A percentile compares a stretch with the other conserved stretches of the same genome.
Evolutionary conservation across 1,140 invertebrate genomes (phyloP).

Genomic region (Sitobion miscanthi): DNA sequence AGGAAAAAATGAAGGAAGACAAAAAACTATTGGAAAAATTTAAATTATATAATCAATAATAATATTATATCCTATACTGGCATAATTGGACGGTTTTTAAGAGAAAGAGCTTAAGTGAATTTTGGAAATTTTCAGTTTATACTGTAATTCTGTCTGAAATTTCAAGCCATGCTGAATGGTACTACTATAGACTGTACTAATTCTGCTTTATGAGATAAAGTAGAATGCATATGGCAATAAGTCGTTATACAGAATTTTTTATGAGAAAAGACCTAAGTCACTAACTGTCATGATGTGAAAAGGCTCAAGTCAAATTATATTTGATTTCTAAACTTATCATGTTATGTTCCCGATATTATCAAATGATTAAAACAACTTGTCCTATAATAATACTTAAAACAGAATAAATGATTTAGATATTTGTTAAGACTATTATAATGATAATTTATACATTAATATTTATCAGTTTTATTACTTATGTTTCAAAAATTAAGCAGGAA

Average conservation of each 20-base stretch:
- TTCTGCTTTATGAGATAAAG: background rate
- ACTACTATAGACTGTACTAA: background rate
- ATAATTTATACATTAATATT: slow-evolving; percentile 20
- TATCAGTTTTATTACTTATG: background rate
- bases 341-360: background rate
- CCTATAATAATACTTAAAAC: slow-evolving; percentile 6
- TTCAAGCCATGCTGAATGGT: too few relatives aligned
- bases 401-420: slow-evolving; percentile 49
- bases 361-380: background rate
- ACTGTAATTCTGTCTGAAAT: too few relatives aligned
- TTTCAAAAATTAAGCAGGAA: background rate
- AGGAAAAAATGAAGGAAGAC: slow-evolving; percentile 3
- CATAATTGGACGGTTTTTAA: too few relatives aligned
- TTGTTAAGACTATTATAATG: slow-evolving; percentile 2
- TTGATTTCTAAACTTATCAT: background rate
- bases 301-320: background rate
- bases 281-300: too few relatives aligned
- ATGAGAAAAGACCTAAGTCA: too few relatives aligned
- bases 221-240: too few relatives aligned
- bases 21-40: background rate
- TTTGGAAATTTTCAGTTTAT: too few relatives aligned
- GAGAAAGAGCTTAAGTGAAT: too few relatives aligned
- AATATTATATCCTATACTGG: background rate
- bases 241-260: too few relatives aligned
- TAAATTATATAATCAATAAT: background rate